Conservation (phyloP, 2,113 vertebrate species). For the Oreochromis spilurus region DNA sequence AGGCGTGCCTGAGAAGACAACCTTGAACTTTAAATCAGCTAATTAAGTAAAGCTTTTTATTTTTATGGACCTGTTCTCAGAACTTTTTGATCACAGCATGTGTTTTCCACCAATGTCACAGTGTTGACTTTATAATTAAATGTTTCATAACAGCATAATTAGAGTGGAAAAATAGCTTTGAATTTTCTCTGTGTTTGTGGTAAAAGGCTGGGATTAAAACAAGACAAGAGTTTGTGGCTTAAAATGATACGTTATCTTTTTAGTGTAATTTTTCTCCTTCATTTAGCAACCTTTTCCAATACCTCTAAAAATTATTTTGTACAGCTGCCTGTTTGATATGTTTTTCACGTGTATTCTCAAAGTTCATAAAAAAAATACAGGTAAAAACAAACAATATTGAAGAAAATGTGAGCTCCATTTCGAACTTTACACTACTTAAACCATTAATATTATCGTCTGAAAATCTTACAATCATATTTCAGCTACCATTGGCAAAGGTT, state of each 20-base stretch:
- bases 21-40: background rate
- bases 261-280: background rate
- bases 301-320: background rate
- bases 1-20: background rate
- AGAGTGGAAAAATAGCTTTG: background rate
- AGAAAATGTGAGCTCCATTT: background rate
- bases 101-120: background rate
- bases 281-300: background rate
- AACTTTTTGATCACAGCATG: background rate
- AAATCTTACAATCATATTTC: background rate
- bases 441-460: background rate
- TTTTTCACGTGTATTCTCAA: background rate
- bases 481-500: background rate
- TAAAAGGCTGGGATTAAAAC: background rate
- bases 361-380: background rate
- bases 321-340: background rate
- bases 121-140: background rate
- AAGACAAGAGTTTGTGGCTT: background rate
- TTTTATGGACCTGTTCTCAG: background rate
- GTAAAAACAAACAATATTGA: background rate
- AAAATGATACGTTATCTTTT: background rate
- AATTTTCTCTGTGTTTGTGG: background rate
- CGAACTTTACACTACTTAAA: background rate
- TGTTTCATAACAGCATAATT: background rate
- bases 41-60: background rate